Evolutionary conservation across 2,888 invertebrate genomes (phyloP), one percentile per base, ranked within the genome.

Genomic region (Melangyna quadrimaculata): DNA sequence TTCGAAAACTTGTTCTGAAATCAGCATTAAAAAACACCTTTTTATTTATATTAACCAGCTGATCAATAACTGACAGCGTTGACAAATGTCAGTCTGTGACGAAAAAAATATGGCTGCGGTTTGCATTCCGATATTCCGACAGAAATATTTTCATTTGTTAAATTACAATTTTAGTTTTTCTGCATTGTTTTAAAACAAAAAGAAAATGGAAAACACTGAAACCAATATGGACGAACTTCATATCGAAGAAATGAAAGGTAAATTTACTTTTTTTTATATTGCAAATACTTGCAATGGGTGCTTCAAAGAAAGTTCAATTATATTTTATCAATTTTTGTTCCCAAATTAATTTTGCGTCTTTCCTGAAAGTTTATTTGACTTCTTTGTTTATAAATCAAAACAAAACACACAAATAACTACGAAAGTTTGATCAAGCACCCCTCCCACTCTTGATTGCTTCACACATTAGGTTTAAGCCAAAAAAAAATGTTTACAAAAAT

Each of bases 71-170:
- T 63, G 63, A 40, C 63, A 63, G n/a, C n/a, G 3, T 0, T 27
- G 27, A 27, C 48, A 79, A 71, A 65, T 40, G 75, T 84, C 75
- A 75, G 59, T 71, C 75, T 43, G 22, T 35, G 14, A 75, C 29
- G 71, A 71, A 63, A 84, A 71, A 73, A 84, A 80, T 24, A 84
- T 84, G 84, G 84, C 84, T 80, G 80, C 79, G 43, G 24, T 45
- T 71, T 55, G 67, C 17, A 32, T 78, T 53, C 43, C 10, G 29
- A 29, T 3, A 29, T 77, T 53, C 43, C 19, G 32, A 37, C 27
- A 63, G 17, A 71, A 80, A 43, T 57, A 80, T 69, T 74, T 65
- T 32, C 70, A 51, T n/a, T 73, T 48, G 29, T 51, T 37, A 65
- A 57, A 27, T 40, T 48, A n/a, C n/a, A 48, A 32, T 51, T 65